Conservation (phyloP, 2,797 vertebrate species). For the Jordanella pulchra region DNA sequence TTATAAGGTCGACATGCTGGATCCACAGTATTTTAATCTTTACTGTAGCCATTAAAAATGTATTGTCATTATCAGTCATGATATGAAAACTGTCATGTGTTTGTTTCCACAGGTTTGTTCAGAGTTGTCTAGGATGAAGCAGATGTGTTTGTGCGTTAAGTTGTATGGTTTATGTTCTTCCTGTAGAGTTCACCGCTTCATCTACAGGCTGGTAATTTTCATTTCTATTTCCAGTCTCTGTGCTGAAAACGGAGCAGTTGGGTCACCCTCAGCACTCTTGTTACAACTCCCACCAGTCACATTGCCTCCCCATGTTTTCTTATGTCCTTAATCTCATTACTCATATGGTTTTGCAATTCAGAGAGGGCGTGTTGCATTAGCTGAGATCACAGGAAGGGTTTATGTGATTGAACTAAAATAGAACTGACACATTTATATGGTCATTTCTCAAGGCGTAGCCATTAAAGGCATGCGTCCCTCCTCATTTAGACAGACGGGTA, state of each 20-base stretch:
- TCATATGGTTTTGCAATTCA: slow-evolving; percentile 45
- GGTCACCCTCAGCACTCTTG: slow-evolving; percentile 26
- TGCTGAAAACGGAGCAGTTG: slow-evolving; percentile 11
- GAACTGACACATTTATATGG: slow-evolving; percentile 49
- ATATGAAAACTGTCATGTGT: no score
- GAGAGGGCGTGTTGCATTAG: slow-evolving; percentile 46
- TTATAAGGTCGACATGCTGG: no score
- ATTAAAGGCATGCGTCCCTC: slow-evolving; percentile 34
- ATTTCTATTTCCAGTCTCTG: slow-evolving; percentile 11
- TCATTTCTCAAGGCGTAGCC: slow-evolving; percentile 31
- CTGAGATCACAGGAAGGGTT: slow-evolving; percentile 60
- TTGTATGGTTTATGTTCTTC: not conserved
- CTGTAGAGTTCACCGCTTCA: slow-evolving; percentile 1
- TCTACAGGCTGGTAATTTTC: slow-evolving; percentile 14
- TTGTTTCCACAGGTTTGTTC: no score
- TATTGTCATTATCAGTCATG: no score
- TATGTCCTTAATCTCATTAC: slow-evolving; percentile 58
- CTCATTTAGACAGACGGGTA: not conserved
- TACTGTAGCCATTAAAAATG: no score
- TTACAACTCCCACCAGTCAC: slow-evolving; percentile 24
- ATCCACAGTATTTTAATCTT: no score
- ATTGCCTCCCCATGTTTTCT: slow-evolving; percentile 38
- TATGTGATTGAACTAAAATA: slow-evolving; percentile 57
- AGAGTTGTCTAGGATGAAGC: not conserved
- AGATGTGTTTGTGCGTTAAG: not conserved